Evolutionary conservation across 2,888 invertebrate species (phyloP), one percentile per base, ranked within the genome.

Genomic region (Drosophila sordidula): DNA sequence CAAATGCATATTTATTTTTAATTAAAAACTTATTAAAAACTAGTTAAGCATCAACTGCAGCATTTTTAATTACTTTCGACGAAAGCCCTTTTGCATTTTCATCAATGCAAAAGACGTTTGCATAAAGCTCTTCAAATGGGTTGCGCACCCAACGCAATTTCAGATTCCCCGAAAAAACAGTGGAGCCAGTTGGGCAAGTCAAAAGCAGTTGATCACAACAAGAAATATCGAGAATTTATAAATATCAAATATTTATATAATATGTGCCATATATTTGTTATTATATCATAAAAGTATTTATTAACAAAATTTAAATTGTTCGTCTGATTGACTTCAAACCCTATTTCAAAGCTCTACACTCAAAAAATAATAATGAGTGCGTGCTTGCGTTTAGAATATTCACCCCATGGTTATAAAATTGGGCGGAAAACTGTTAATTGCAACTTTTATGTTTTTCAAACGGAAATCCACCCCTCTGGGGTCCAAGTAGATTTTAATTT

Each of bases 1-100:
- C 87, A 89, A 86, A 89, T 87, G 89, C 87, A 86, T 86, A 86
- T 86, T 86, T 86, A 86, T 89, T 86, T 86, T 86, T 86, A 86
- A 86, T 86, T 86, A 86, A 89, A 86, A 86, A 86, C 89, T 86
- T 86, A 87, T 86, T 86, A 86, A 86, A 86, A 86, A 86, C 85
- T 86, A 86, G 85, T 86, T 86, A 89, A 84, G 84, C 85, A 88
- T 88, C 83, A 80, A 83, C 88, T 78, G 87, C 87, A 84, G 87
- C 78, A 78, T 84, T 87, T 89, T 87, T 85, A 85, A 85, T 85
- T 86, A 89, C 89, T 89, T 81, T 87, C 79, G 58, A 80, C 78
- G 70, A 82, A 82, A 75, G 78, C 69, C 54, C 57, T 72, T 74
- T 69, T 71, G 76, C 87, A 76, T 68, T 87, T 71, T 85, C 83